Evolutionary conservation across 2,113 vertebrate genomes (phyloP), one percentile per base, ranked within the genome.

Genomic region (Aegithalos caudatus): DNA sequence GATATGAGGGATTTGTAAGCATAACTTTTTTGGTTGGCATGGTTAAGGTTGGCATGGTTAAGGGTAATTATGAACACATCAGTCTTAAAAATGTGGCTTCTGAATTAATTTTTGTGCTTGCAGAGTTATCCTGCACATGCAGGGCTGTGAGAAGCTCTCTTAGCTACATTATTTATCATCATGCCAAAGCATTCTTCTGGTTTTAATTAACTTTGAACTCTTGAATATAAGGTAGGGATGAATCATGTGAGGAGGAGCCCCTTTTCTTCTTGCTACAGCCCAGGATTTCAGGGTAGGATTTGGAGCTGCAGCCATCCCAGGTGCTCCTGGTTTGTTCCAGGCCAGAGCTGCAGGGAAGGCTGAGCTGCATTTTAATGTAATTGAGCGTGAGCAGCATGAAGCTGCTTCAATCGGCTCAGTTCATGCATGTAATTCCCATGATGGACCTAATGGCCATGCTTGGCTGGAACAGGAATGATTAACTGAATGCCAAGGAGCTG

Each of bases 291-390:
- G 58, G 10, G 44, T 35, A 31, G 42, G 33, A 18, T 87, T 82
- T 91, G 70, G 66, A 66, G 38, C 58, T 85, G 61, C 6, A 5
- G 33, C 54, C 29, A 2, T 54, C 15, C 57, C 38, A 47, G 29
- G 31, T 73, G 76, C 90, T 86, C 10, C 56, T 48, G 88, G 24
- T 47, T 83, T 70, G 54, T 78, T 73, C 37, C 21, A 28, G 69
- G 66, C 37, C 22, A 19, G 56, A n/a, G 67, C 57, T 86, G 21
- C 16, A 27, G 79, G 23, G 88, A 27, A 81, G 53, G 60, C 90
- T 81, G 82, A 76, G 90, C 70, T 95, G 70, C 74, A 8, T 88
- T 88, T 95, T 67, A 53, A 60, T 57, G 85, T 92, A 83, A 78
- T 92, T 77, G 93, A 92, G 79, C 8, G 71, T 94, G 51, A 96